A percentile compares a stretch with the other conserved stretches of the same genome.
Conservation (phyloP, 2,888 invertebrate genomes). For the Eurytoma californica region DNA sequence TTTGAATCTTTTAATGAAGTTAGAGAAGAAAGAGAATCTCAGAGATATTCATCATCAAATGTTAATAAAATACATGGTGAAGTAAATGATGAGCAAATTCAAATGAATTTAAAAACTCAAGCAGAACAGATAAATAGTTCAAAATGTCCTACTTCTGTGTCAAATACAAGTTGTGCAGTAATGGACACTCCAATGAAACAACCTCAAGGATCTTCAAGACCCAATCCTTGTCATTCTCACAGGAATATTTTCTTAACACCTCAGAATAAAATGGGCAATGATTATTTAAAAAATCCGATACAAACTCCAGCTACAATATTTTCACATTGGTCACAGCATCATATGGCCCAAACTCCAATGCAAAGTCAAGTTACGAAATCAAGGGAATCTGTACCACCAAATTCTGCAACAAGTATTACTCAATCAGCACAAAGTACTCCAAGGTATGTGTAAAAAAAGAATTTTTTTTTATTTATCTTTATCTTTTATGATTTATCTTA, state of each 20-base stretch:
- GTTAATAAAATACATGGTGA: conserved; percentile 21
- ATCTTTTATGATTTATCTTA: conserved; percentile 11
- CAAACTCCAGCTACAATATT: conserved; percentile 67
- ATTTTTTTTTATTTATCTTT: conserved; percentile 9
- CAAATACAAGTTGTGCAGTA: conserved; percentile 16
- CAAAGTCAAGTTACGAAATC: conserved; percentile 55
- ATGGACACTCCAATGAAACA: conserved; percentile 68
- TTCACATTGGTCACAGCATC: conserved; percentile 63
- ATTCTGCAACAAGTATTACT: conserved; percentile 58
- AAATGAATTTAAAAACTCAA: conserved; percentile 17
- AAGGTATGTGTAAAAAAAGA: conserved; percentile 57
- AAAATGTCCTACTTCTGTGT: conserved; percentile 14
- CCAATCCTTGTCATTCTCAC: conserved; percentile 66
- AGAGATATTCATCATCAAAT: conserved; percentile 37
- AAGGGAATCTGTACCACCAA: conserved; percentile 58
- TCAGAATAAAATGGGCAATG: conserved; percentile 60
- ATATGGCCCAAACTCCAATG: conserved; percentile 64
- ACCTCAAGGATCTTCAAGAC: conserved; percentile 58
- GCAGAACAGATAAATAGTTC: conserved; percentile 17
- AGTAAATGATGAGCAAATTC: conserved; percentile 34
- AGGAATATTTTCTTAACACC: conserved; percentile 69
- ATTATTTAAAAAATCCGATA: conserved; percentile 58
- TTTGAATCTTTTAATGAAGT: conserved; percentile 20
- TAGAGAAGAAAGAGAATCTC: conserved; percentile 10
- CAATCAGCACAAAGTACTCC: conserved; percentile 55